Conservation (phyloP, 2,888 invertebrate genomes). For the Dioctria rufipes region DNA sequence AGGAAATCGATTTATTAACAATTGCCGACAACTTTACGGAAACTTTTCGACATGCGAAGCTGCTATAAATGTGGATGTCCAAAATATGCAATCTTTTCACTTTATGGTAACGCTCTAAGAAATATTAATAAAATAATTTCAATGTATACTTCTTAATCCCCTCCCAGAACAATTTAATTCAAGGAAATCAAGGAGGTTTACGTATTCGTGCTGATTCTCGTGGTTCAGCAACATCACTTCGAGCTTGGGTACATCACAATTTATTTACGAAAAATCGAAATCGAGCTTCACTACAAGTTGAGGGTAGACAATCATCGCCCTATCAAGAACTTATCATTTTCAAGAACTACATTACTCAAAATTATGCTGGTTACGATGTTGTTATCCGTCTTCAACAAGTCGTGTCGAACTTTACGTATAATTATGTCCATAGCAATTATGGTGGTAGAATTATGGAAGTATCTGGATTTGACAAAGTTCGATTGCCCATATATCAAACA, state of each 20-base stretch:
- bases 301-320: slow-evolving; percentile 91
- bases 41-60: slow-evolving; percentile 93
- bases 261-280: slow-evolving; percentile 90
- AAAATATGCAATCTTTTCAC: slow-evolving; percentile 91
- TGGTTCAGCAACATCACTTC: slow-evolving; percentile 90
- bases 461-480: slow-evolving; percentile 91
- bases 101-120: slow-evolving; percentile 78
- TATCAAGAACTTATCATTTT: slow-evolving; percentile 93
- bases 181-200: slow-evolving; percentile 90
- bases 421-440: slow-evolving; percentile 91
- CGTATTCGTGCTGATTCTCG: slow-evolving; percentile 88
- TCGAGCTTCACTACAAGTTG: slow-evolving; percentile 83
- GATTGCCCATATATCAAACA: slow-evolving; percentile 91
- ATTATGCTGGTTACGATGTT: slow-evolving; percentile 82
- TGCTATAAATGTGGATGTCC: slow-evolving; percentile 90
- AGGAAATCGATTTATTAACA: slow-evolving; percentile 87
- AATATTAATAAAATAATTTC: no score
- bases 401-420: slow-evolving; percentile 92
- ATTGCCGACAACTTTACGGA: slow-evolving; percentile 92
- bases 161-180: slow-evolving; percentile 89
- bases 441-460: slow-evolving; percentile 92
- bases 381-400: slow-evolving; percentile 90
- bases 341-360: slow-evolving; percentile 94
- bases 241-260: slow-evolving; percentile 94
- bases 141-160: slow-evolving; percentile 5